Evolutionary conservation across 2,888 invertebrate species (phyloP).

Genomic region (Patella depressa): DNA sequence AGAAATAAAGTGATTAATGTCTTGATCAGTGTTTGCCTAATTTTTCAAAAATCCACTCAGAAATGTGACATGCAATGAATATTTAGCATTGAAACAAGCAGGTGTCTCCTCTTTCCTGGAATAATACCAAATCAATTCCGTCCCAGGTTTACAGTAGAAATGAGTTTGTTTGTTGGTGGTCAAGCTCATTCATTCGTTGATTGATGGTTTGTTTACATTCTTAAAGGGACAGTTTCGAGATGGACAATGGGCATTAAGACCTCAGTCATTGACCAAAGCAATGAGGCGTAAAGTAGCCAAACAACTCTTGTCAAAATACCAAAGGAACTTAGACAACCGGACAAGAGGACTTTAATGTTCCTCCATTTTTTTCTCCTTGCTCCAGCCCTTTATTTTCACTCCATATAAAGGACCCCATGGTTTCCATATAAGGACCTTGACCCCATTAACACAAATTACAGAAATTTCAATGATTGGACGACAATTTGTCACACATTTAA

Average conservation of each 20-base stretch:
- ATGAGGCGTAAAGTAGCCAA: constrained; percentile 12
- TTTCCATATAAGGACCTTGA: constrained; percentile 1
- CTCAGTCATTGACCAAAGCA: constrained; percentile 9
- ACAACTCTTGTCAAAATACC: constrained; percentile 1
- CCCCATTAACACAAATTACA: constrained; percentile 12
- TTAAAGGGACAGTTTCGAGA: neutral
- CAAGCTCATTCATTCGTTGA: constrained; percentile 5
- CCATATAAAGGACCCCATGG: neutral
- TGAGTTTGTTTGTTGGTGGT: constrained; percentile 12
- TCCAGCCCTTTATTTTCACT: no score
- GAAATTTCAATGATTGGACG: neutral
- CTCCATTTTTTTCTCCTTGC: no score
- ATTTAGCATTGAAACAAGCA: neutral
- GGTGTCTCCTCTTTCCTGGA: neutral
- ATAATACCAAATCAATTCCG: constrained; percentile 6
- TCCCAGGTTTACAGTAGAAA: neutral
- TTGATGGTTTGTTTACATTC: constrained; percentile 6
- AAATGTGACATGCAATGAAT: constrained; percentile 6
- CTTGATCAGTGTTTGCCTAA: neutral
- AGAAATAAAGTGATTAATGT: neutral
- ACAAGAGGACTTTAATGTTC: neutral
- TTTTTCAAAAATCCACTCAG: neutral
- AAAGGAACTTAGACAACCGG: neutral
- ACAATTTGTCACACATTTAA: constrained; percentile 8
- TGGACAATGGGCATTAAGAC: constrained; percentile 10